These are phyloP conservation scores for Arnoldichthys spilopterus DNA, from an alignment of 2,797 vertebrate species.

Conservation along the genomic window DNA sequence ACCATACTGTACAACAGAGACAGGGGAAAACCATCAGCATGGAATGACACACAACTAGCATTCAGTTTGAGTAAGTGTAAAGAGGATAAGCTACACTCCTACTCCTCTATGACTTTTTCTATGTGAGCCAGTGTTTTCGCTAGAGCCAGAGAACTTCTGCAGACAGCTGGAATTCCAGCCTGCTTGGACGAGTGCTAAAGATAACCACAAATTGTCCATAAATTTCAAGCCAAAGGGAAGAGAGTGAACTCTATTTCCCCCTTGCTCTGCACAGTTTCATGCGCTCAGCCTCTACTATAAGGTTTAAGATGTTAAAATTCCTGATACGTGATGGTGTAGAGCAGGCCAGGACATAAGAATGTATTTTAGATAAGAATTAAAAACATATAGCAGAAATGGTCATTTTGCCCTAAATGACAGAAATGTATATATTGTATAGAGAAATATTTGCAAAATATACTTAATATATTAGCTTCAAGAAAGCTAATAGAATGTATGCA, in stretches of 20 bases:
- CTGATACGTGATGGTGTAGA: neutral
- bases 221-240: constrained; percentile 9
- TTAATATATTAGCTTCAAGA: too few relatives aligned
- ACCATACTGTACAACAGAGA: neutral
- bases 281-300: constrained; percentile 7
- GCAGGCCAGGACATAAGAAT: neutral
- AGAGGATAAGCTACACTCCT: neutral
- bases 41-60: neutral
- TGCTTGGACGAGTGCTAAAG: constrained; percentile 38
- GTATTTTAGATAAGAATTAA: neutral
- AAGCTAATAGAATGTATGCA: too few relatives aligned
- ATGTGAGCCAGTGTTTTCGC: constrained; percentile 40
- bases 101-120: neutral
- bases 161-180: constrained; percentile 47
- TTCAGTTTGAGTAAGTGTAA: neutral
- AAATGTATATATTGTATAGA: too few relatives aligned
- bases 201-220: constrained; percentile 38
- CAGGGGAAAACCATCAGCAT: neutral
- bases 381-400: neutral
- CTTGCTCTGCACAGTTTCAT: constrained; percentile 22
- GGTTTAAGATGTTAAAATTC: constrained; percentile 1
- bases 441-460: too few relatives aligned
- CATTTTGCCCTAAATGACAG: too few relatives aligned
- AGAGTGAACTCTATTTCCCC: constrained; percentile 26
- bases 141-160: constrained; percentile 29